phyloP scores from a whole-genome alignment of 2,797 vertebrate genomes.

The Agapornis canus region DNA sequence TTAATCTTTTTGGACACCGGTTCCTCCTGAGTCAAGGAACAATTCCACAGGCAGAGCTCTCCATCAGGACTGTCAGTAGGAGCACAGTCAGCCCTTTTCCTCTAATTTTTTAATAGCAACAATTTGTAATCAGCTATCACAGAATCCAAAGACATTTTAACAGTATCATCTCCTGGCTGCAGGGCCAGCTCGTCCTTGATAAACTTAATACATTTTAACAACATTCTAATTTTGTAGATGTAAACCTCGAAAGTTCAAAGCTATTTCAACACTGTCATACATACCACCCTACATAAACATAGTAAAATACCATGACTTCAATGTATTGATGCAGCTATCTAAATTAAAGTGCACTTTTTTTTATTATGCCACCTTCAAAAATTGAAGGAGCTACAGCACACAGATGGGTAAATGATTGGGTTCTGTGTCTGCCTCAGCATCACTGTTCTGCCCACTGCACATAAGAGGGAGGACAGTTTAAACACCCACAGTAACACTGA shows the following conservation, averaged over 20 bases:
- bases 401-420: accelerated
- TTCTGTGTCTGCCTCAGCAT: neutral
- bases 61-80: accelerated
- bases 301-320: neutral
- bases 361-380: neutral
- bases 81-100: neutral
- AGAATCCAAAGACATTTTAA: neutral
- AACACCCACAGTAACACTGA: neutral
- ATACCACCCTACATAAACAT: neutral
- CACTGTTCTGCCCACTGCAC: neutral
- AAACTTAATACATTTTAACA: neutral
- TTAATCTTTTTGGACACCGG: neutral
- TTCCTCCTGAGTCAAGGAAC: neutral
- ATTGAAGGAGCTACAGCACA: neutral
- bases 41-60: neutral
- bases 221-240: neutral
- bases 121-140: neutral
- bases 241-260: neutral
- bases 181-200: neutral
- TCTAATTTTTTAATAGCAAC: neutral
- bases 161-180: neutral
- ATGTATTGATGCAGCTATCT: neutral
- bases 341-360: neutral
- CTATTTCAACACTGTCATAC: neutral
- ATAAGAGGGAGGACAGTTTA: accelerated